Base-by-base conservation (phyloP, 2,888 invertebrate species). In the Eilema caniola region DNA sequence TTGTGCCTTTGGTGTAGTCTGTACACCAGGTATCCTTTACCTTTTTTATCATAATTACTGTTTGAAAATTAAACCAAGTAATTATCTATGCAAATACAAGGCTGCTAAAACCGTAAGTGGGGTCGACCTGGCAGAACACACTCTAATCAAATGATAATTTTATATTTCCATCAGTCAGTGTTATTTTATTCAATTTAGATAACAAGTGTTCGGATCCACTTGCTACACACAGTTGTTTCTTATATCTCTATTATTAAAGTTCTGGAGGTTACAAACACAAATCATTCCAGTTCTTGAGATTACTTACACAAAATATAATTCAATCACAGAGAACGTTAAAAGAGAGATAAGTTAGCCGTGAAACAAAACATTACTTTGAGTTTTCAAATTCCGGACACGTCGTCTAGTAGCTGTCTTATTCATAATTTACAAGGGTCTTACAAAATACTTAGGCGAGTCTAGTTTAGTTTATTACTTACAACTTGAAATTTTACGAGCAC, bases 381-480 rank as follows among this genome's bases (percentile, higher is more conserved):
- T 25, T 14, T 41, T 23, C 12, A 33, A 61, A 66, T 66, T 67
- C 60, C 28, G 20, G 41, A 67, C 47, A 47, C 66, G 60, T 60
- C 47, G 62, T 70, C 63, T 64, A 11, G 57, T 59, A 53, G 53
- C 7, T 53, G 47, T 59, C 16, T 16, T 24, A 64, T 47, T 59
- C 31, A 41, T 37, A 59, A 60, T 69, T 23, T 23, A 67, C 67
- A 59, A 60, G n/a, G 47, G 57, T 41, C 65, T 41, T 24, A 66
- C n/a, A 59, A 66, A 59, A 59, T 66, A 57, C 57, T 33, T 37
- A 65, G n/a, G 12, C 24, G 37, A 41, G 37, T 24, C 28, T 25
- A 31, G 47, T 61, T 61, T n/a, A 61, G 47, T 28, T 67, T 61
- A 47, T 61, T 28, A 60, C 28, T n/a, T 53, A n/a, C 8, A 53